Conservation (phyloP, 2,888 invertebrate genomes). For the Diplolepis rosae region DNA sequence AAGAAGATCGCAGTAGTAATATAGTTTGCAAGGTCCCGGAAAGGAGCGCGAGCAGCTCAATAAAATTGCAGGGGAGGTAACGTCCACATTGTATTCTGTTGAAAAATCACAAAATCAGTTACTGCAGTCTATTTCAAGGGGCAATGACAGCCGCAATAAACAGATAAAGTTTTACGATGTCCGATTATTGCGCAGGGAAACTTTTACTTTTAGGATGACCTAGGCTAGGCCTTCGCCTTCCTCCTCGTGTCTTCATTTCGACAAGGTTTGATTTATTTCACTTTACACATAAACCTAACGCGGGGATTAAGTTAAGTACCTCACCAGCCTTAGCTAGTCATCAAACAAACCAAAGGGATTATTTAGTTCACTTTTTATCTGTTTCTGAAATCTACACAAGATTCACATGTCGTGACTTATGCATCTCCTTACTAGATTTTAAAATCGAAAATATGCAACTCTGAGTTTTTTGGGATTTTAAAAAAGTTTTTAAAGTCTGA, state of each 20-base stretch:
- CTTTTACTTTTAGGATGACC: constrained; percentile 59
- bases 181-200: constrained; percentile 64
- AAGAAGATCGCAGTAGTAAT: constrained; percentile 32
- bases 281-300: constrained; percentile 17
- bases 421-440: background rate
- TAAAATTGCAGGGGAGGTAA: constrained; percentile 15
- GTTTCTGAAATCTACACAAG: background rate
- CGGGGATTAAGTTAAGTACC: background rate
- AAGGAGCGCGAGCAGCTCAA: background rate
- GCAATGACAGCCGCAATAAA: constrained; percentile 66
- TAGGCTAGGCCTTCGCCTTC: constrained; percentile 6
- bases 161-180: constrained; percentile 65
- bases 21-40: background rate
- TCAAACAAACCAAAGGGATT: background rate
- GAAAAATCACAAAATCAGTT: constrained; percentile 62
- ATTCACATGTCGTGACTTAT: background rate
- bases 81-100: constrained; percentile 14
- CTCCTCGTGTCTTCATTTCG: constrained; percentile 20
- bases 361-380: background rate
- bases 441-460: background rate
- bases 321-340: background rate
- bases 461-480: background rate
- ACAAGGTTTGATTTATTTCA: constrained; percentile 30
- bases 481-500: too few species aligned
- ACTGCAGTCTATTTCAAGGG: constrained; percentile 58